phyloP scores from a whole-genome alignment of 2,113 vertebrate genomes.

The Eulemur rufifrons region DNA sequence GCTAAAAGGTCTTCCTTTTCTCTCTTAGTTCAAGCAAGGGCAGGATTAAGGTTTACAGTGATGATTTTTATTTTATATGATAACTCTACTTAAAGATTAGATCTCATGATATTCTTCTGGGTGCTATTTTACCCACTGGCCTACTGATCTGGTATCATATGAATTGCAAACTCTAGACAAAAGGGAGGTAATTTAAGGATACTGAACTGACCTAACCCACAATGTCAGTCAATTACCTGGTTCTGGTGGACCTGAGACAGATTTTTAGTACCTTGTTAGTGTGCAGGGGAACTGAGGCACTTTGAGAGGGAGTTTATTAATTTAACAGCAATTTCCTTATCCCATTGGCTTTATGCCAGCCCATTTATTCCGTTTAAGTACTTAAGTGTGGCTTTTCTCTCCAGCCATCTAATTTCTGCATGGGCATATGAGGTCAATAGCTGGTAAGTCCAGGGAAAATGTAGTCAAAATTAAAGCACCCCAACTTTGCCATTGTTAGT shows the following conservation, averaged over 20 bases:
- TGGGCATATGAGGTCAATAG: constrained; percentile 7
- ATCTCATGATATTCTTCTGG: background rate
- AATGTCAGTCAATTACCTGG: background rate
- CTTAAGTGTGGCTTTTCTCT: constrained; percentile 1
- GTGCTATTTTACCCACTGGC: background rate
- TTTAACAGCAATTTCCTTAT: background rate
- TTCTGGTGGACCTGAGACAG: background rate
- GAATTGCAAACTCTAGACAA: background rate
- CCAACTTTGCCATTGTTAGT: background rate
- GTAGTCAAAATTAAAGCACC: background rate
- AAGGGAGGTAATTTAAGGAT: constrained; percentile 14
- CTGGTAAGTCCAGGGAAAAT: background rate
- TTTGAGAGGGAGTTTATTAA: constrained; percentile 27
- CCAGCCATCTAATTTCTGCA: background rate
- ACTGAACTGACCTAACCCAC: background rate
- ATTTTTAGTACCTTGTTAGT: background rate
- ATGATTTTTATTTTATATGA: background rate
- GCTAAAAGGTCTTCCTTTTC: background rate
- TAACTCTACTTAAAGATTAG: background rate
- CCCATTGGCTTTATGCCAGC: background rate
- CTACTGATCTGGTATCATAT: background rate
- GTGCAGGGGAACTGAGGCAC: background rate
- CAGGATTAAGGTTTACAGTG: background rate
- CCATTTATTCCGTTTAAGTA: background rate
- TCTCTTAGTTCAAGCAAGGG: constrained; percentile 27